Conservation (phyloP, 1,140 invertebrate species). For the Bradynema listronoti region DNA sequence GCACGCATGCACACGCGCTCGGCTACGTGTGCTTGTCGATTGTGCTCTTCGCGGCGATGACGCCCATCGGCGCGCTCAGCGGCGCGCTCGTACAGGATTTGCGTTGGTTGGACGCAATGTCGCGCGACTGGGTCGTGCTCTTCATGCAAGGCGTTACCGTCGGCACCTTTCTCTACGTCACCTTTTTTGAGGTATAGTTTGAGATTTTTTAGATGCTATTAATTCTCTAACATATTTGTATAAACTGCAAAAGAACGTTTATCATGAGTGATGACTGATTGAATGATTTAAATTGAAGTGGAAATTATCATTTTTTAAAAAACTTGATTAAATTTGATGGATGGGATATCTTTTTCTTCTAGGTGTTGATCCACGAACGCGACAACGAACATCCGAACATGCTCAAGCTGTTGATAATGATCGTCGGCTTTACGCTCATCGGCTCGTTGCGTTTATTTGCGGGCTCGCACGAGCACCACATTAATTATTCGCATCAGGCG, state of each 20-base stretch:
- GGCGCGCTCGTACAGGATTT: constrained; percentile 41
- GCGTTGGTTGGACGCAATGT: constrained; percentile 20
- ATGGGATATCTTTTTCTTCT: constrained; percentile 11
- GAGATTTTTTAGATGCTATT: background rate
- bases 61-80: constrained; percentile 44
- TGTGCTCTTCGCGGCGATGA: constrained; percentile 40
- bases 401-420: constrained; percentile 46
- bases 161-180: constrained; percentile 55
- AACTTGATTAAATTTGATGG: background rate
- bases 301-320: too few species aligned
- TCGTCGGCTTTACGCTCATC: constrained; percentile 45
- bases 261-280: too few species aligned
- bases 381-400: constrained; percentile 55
- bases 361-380: constrained; percentile 55
- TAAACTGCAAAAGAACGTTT: background rate
- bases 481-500: background rate
- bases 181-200: constrained; percentile 49
- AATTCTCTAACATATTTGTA: background rate
- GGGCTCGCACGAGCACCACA: constrained; percentile 16
- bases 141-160: constrained; percentile 50
- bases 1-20: constrained; percentile 50
- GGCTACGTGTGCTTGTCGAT: constrained; percentile 44
- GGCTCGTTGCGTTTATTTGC: constrained; percentile 32
- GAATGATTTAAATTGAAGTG: too few species aligned
- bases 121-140: constrained; percentile 41